Evolutionary conservation across 2,113 vertebrate species (phyloP), one percentile per base, ranked within the genome.

Genomic region (Percopsis transmontana): DNA sequence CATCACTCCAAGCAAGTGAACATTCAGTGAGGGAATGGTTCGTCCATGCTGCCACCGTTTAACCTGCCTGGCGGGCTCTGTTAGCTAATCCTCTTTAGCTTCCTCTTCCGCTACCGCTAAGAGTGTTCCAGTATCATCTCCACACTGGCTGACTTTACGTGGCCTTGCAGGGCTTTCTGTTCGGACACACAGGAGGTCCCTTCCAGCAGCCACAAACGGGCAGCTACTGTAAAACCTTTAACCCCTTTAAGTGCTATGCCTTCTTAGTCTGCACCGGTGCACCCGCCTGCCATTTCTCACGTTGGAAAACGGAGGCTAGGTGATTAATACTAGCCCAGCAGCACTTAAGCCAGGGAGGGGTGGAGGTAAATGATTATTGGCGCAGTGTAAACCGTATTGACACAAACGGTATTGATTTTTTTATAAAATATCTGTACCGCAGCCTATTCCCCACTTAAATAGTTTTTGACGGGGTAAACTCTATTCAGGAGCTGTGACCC

Each of bases 241-340:
- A 2, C 51, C 33, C 55, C 44, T 53, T 24, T 42, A 60, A 15
- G 21, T 38, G 19, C 5, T 44, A 27, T 64, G 55, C 52, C 42
- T 55, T 70, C 48, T 19, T 12, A 16, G 18, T 66, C 58, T n/a
- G 38, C 9, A 58, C 21, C n/a, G 24, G 13, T 74, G 58, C 41
- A 55, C 47, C 66, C 33, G 42, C 44, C 21, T 38, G 38, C 16
- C n/a, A 53, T 80, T 79, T 82, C 81, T 82, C 79, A 75, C 60
- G 68, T 77, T 82, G 77, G 10, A 0, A 48, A 3, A 18, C 47
- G 3, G 42, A 13, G 23, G 19, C 57, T 38, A 72, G 27, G 62
- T 56, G 15, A 61, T 54, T 65, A 21, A 58, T 24, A 78, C 12
- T n/a, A 27, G 13, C 48, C 13, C 23, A 54, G 42, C 50, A 10